Percentiles rank a stretch among this genome's conserved stretches.
These are phyloP conservation scores for Macrochelys suwanniensis DNA, from an alignment of 2,797 vertebrate species.

Conservation along the genomic window DNA sequence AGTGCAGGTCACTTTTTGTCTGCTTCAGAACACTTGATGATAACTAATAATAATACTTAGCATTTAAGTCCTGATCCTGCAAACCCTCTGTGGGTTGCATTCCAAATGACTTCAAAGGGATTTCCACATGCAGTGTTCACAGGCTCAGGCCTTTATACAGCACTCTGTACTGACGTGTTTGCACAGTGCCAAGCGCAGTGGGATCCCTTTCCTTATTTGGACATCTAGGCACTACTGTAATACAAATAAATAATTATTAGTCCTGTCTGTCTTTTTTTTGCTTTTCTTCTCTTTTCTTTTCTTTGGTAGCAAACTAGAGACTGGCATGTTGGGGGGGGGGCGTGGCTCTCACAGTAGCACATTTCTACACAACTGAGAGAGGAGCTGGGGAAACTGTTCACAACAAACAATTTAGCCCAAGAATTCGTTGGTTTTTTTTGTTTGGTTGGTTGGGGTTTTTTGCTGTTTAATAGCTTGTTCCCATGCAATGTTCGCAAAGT, in stretches of 20 bases:
- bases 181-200: background rate
- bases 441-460: background rate
- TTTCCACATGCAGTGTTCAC: slow-evolving; percentile 23
- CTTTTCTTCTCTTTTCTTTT: background rate
- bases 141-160: slow-evolving; percentile 34
- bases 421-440: background rate
- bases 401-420: background rate
- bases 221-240: slow-evolving; percentile 28
- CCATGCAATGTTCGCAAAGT: background rate
- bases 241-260: slow-evolving; percentile 34
- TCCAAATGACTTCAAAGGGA: slow-evolving; percentile 63
- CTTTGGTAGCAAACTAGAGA: background rate
- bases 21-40: background rate
- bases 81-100: background rate
- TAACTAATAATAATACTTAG: slow-evolving; percentile 27
- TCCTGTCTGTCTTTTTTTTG: background rate
- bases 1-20: background rate
- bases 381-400: background rate
- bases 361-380: slow-evolving; percentile 1
- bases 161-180: slow-evolving; percentile 44
- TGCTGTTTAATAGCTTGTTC: background rate
- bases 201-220: slow-evolving; percentile 42
- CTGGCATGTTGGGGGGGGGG: background rate
- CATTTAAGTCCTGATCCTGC: fast-evolving
- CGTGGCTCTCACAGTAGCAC: background rate